Evolutionary conservation across 2,113 vertebrate genomes (phyloP).

Genomic region (Choloepus hoffmanni): DNA sequence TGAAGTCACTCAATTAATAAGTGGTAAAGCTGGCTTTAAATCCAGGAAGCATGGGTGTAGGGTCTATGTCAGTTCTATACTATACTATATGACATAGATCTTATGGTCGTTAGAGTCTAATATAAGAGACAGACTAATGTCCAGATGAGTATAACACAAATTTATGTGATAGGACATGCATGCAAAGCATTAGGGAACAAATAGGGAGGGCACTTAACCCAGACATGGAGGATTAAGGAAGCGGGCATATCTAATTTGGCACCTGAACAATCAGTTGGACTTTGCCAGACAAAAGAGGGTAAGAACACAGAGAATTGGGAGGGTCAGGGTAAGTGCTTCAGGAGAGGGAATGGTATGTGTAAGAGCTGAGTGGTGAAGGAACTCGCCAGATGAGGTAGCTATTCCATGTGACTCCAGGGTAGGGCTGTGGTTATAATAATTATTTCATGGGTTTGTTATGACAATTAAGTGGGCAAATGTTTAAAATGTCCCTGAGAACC

Average conservation of each 20-base stretch:
- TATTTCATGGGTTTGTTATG: neutral
- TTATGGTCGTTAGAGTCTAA: neutral
- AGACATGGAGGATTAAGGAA: neutral
- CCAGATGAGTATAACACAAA: neutral
- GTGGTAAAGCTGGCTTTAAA: neutral
- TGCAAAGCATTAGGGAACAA: neutral
- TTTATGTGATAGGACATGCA: neutral
- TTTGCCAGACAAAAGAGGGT: neutral
- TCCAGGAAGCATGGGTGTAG: neutral
- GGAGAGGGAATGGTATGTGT: accelerated
- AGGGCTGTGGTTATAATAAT: neutral
- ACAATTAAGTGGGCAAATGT: neutral
- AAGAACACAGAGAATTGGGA: neutral
- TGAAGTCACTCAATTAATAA: neutral
- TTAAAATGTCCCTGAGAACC: neutral
- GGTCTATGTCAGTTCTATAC: neutral
- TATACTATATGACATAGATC: neutral
- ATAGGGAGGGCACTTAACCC: neutral
- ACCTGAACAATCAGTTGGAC: neutral
- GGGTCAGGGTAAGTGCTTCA: neutral
- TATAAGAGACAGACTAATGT: neutral
- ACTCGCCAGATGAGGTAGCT: neutral
- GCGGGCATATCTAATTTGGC: neutral
- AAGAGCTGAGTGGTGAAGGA: neutral
- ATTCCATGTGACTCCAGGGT: neutral